Evolutionary conservation across 2,888 invertebrate species (phyloP).

Genomic region (Encarsia formosa): DNA sequence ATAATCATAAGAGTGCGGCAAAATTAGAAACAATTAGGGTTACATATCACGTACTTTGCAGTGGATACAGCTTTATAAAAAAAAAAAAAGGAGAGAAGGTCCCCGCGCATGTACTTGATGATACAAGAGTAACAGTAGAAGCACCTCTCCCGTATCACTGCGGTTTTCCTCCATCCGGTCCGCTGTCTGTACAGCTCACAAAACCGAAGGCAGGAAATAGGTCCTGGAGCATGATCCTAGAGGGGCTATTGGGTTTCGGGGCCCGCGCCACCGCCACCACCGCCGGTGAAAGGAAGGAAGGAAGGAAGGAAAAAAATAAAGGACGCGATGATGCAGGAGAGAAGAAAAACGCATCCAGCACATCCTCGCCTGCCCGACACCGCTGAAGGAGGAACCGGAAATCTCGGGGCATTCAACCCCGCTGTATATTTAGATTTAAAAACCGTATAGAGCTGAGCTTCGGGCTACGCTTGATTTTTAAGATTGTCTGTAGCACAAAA

Average conservation of each 20-base stretch:
- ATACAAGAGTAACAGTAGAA: no score
- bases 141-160: conserved; percentile 36
- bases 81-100: no score
- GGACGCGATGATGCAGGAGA: no score
- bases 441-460: no score
- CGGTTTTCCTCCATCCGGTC: conserved; percentile 48
- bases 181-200: conserved; percentile 7
- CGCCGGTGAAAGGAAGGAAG: conserved; percentile 3
- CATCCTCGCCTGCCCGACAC: conserved; percentile 14
- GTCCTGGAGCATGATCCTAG: conserved; percentile 48
- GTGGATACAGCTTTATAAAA: no score
- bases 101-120: no score
- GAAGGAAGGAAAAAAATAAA: conserved; percentile 11
- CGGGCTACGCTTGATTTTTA: no score
- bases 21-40: no score
- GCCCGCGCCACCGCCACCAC: neutral
- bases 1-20: no score
- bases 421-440: conserved; percentile 45
- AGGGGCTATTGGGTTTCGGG: conserved; percentile 48
- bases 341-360: conserved; percentile 16
- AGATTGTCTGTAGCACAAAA: no score
- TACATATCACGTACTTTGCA: no score
- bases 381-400: conserved; percentile 43
- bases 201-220: conserved; percentile 47
- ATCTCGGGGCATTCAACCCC: conserved; percentile 48